Conservation (phyloP, 2,888 invertebrate genomes). For the Hermodice carunculata region DNA sequence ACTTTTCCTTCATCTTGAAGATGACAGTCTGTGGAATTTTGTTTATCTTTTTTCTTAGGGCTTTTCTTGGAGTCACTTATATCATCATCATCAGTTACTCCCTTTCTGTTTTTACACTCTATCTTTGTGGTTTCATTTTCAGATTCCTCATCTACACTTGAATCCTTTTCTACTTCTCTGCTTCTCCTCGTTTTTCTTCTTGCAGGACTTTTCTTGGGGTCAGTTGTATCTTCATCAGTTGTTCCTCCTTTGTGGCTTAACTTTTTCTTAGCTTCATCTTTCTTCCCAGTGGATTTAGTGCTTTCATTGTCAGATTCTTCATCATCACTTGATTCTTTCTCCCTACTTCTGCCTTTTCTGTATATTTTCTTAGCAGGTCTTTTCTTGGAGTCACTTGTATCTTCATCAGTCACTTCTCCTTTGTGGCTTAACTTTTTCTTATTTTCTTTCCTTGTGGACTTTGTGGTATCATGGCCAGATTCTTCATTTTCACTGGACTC, state of each 20-base stretch:
- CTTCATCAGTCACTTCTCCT: neutral
- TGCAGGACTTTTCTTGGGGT: neutral
- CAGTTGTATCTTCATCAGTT: neutral
- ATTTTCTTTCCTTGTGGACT: too few relatives aligned
- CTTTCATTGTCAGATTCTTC: neutral
- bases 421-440: neutral
- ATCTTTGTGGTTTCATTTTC: constrained; percentile 29
- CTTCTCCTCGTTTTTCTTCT: neutral
- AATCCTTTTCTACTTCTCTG: neutral
- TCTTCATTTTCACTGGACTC: neutral
- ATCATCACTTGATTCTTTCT: neutral
- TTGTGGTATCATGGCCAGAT: too few relatives aligned
- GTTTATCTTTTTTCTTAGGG: too few relatives aligned
- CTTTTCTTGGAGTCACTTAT: neutral
- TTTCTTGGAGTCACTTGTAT: neutral
- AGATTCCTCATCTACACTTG: neutral
- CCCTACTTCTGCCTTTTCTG: neutral
- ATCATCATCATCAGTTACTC: constrained; percentile 6
- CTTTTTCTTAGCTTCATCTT: too few relatives aligned
- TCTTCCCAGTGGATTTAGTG: too few relatives aligned
- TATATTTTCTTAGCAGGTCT: neutral
- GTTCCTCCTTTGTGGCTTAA: neutral
- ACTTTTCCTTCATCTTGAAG: too few relatives aligned
- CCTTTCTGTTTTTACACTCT: neutral
- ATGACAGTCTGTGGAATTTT: too few relatives aligned